Evolutionary conservation across 1,140 invertebrate species (phyloP).

Genomic region (Drosophila ironensis): DNA sequence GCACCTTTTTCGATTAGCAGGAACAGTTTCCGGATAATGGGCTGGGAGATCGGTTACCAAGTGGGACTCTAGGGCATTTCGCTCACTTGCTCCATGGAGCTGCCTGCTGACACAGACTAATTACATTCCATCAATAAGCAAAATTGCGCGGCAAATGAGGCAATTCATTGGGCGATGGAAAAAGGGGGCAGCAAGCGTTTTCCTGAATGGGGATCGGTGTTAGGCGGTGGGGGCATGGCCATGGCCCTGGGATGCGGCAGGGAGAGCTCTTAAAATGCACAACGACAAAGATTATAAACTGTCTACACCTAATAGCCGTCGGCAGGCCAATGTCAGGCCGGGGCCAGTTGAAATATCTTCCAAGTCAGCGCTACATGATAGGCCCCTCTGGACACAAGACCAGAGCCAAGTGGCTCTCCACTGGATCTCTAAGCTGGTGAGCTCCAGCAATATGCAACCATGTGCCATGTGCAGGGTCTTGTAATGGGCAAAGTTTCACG

Average conservation of each 20-base stretch:
- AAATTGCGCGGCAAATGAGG: constrained; percentile 74
- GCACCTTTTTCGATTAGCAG: constrained; percentile 36
- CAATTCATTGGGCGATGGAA: constrained; percentile 52
- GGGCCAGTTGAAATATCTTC: constrained; percentile 52
- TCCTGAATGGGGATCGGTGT: constrained; percentile 46
- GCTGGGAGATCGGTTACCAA: constrained; percentile 37
- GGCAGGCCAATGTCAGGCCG: constrained; percentile 46
- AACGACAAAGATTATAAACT: constrained; percentile 75
- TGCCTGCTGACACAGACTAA: constrained; percentile 68
- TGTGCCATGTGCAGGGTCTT: constrained; percentile 14
- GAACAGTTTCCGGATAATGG: constrained; percentile 19
- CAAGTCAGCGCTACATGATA: constrained; percentile 44
- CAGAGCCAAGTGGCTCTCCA: constrained; percentile 4
- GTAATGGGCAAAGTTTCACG: constrained; percentile 64
- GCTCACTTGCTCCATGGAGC: constrained; percentile 1
- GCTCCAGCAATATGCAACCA: not conserved
- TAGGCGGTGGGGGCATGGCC: constrained; percentile 2
- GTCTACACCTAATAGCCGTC: constrained; percentile 69
- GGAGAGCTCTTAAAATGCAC: constrained; percentile 55
- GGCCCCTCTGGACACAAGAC: constrained; percentile 50
- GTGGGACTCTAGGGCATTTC: constrained; percentile 43
- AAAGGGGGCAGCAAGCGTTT: constrained; percentile 13
- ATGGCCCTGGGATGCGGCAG: not conserved
- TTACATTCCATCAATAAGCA: constrained; percentile 71
- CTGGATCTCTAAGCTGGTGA: no score